Evolutionary conservation across 2,113 vertebrate genomes (phyloP).

Genomic region (Fukomys damarensis): DNA sequence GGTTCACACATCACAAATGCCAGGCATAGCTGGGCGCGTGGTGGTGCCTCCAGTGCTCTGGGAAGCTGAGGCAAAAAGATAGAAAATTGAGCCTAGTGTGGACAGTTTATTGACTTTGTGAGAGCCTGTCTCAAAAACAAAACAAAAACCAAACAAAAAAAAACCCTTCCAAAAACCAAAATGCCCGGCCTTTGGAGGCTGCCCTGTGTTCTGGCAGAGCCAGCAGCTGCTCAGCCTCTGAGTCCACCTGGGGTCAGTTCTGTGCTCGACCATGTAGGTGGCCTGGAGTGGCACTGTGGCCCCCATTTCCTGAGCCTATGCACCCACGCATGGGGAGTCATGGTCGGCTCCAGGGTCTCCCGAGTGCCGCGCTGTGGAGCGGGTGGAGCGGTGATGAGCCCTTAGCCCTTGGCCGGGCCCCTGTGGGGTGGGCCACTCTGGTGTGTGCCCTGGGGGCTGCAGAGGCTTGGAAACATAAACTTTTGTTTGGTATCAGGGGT

Average conservation of each 20-base stretch:
- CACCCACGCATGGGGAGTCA: neutral
- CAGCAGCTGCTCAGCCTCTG: no score
- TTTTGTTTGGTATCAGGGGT: no score
- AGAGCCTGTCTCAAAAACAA: neutral
- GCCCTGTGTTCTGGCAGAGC: neutral
- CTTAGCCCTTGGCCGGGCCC: no score
- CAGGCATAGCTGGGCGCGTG: neutral
- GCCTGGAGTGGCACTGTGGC: neutral
- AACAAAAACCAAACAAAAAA: neutral
- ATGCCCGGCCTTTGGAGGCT: neutral
- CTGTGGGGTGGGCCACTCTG: neutral
- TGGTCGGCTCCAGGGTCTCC: neutral
- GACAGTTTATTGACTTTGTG: neutral
- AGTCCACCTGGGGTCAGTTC: neutral
- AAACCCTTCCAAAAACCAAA: neutral
- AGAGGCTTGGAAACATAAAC: no score
- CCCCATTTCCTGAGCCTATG: neutral
- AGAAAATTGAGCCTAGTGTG: neutral
- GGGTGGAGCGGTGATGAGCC: neutral
- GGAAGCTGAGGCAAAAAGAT: neutral
- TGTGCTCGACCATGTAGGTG: neutral
- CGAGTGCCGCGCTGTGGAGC: no score
- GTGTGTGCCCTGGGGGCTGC: rapidly evolving
- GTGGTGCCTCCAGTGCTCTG: neutral
- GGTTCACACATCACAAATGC: neutral